These are phyloP conservation scores for Tenualosa thibaudeaui DNA, from an alignment of 2,797 vertebrate genomes.

Conservation along the genomic window DNA sequence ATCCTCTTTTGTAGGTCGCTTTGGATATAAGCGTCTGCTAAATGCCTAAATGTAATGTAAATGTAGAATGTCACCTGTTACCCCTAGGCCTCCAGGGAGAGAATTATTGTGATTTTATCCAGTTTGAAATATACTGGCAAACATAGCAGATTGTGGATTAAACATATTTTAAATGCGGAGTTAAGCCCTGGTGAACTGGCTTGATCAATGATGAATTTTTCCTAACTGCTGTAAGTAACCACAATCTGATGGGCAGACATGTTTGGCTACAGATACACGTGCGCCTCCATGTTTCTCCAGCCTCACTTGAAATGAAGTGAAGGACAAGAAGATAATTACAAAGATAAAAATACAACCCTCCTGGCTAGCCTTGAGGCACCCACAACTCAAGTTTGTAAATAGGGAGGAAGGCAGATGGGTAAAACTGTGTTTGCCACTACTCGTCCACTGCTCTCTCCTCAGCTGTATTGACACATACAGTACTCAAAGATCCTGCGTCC, in stretches of 20 bases:
- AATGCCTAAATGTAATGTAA: no score
- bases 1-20: no score
- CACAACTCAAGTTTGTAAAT: background rate
- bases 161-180: background rate
- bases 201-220: background rate
- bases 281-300: background rate
- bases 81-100: background rate
- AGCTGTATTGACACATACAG: background rate
- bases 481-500: conserved; percentile 32
- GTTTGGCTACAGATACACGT: background rate
- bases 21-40: no score
- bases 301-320: conserved; percentile 4
- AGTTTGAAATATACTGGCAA: background rate
- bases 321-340: conserved; percentile 19
- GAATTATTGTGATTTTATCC: background rate
- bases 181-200: background rate
- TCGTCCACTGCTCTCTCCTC: background rate
- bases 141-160: background rate
- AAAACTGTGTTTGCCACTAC: background rate
- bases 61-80: background rate
- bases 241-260: background rate
- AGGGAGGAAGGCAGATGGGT: background rate
- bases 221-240: background rate
- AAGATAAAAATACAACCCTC: background rate
- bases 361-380: background rate